Percentiles rank a stretch among this genome's conserved stretches.
phyloP scores from a whole-genome alignment of 2,888 invertebrate genomes.

The Podabrus alpinus region DNA sequence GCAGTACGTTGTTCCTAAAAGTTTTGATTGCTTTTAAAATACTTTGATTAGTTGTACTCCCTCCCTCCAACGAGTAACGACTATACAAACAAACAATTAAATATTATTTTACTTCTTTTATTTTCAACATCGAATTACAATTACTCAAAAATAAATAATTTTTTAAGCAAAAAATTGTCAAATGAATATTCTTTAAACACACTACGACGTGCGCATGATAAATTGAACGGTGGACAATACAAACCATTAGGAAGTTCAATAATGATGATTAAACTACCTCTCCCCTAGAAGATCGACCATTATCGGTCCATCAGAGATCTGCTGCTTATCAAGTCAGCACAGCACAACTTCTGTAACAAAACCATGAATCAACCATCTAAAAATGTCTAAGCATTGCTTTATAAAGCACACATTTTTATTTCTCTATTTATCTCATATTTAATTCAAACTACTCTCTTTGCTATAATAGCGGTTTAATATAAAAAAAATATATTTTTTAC shows the following conservation, averaged over 20 bases:
- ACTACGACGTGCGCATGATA: conserved; percentile 50
- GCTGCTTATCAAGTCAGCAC: conserved; percentile 32
- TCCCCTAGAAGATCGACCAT: conserved; percentile 49
- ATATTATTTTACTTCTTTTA: not conserved
- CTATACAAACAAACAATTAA: conserved; percentile 1
- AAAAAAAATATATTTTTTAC: not conserved
- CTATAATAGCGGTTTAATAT: not conserved
- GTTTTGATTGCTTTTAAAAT: conserved; percentile 35
- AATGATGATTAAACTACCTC: conserved; percentile 56
- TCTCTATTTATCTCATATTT: not conserved
- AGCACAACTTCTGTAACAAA: conserved; percentile 33
- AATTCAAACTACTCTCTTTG: not conserved
- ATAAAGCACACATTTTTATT: not conserved
- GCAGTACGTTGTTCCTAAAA: conserved; percentile 28
- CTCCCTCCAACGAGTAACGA: conserved; percentile 13
- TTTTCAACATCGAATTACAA: not conserved
- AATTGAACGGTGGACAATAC: conserved; percentile 54
- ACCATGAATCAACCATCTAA: conserved; percentile 22
- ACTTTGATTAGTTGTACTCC: conserved; percentile 23
- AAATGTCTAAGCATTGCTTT: not conserved
- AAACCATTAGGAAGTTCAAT: conserved; percentile 55
- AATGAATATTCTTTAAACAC: conserved; percentile 44
- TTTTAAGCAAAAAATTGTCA: conserved; percentile 31
- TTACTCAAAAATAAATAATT: not conserved
- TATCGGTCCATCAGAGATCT: conserved; percentile 45